Percentiles rank a stretch among this genome's conserved stretches.
Conservation (phyloP, 2,888 invertebrate species). For the Ferrisia virgata region DNA sequence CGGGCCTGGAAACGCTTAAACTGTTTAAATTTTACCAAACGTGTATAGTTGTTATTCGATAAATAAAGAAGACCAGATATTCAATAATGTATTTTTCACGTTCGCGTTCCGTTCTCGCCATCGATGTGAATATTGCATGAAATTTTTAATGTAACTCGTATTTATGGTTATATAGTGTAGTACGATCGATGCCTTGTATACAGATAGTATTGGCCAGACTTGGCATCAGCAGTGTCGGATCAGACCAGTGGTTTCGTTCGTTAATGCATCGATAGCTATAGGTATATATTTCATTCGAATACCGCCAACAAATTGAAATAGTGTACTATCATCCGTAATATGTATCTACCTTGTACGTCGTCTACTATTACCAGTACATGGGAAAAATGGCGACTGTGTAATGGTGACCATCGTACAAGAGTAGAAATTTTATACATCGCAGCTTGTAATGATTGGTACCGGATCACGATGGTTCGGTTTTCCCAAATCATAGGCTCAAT, state of each 20-base stretch:
- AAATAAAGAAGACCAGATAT: slow-evolving; percentile 27
- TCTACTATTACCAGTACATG: too few species aligned
- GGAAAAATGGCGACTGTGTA: background rate
- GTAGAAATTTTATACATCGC: background rate
- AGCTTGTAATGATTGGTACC: background rate
- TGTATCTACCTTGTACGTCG: too few species aligned
- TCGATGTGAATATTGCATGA: slow-evolving; percentile 40
- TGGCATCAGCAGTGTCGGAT: too few species aligned
- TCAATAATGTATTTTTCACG: slow-evolving; percentile 36
- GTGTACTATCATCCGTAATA: background rate
- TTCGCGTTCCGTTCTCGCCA: too few species aligned
- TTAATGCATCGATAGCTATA: background rate
- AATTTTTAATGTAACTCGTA: slow-evolving; percentile 23
- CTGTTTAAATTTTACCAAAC: slow-evolving; percentile 26
- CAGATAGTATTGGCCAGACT: too few species aligned
- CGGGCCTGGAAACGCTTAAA: slow-evolving; percentile 25
- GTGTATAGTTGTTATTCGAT: too few species aligned
- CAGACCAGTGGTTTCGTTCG: background rate
- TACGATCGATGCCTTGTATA: too few species aligned
- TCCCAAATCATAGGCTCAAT: background rate
- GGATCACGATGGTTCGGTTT: background rate
- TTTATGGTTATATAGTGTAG: background rate
- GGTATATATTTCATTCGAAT: background rate
- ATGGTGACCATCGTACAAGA: background rate
- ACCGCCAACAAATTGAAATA: background rate